These are phyloP conservation scores for Microctenopoma steveboyesi DNA, from an alignment of 2,797 vertebrate genomes.

Conservation along the genomic window DNA sequence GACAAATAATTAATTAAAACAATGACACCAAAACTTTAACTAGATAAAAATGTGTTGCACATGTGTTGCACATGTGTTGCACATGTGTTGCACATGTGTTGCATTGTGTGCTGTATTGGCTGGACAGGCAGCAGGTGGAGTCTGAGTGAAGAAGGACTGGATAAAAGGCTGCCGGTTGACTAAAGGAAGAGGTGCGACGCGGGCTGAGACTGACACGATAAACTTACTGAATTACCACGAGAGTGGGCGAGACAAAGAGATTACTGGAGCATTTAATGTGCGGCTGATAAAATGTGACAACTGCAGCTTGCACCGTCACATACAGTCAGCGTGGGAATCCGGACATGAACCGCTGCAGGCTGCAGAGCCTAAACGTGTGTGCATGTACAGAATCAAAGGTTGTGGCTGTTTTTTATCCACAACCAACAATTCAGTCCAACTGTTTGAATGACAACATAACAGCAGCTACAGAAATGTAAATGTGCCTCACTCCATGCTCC, in stretches of 20 bases:
- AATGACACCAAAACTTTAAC: too few species aligned
- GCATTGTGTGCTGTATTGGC: too few species aligned
- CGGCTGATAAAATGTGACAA: constrained; percentile 30
- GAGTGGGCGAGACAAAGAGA: neutral
- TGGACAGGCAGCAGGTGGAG: constrained; percentile 21
- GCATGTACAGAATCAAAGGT: constrained; percentile 73
- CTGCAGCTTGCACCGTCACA: constrained; percentile 73
- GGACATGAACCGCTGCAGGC: constrained; percentile 41
- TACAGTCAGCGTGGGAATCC: constrained; percentile 69
- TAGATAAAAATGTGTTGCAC: too few species aligned
- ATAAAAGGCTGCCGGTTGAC: neutral
- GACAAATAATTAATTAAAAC: too few species aligned
- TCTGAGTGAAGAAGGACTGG: neutral
- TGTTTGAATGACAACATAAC: too few species aligned
- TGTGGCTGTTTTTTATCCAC: too few species aligned
- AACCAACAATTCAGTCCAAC: too few species aligned
- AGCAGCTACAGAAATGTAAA: too few species aligned
- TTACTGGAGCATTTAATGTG: constrained; percentile 55
- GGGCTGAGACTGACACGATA: neutral
- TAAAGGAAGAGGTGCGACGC: neutral
- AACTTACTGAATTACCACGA: constrained; percentile 4
- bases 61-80: too few species aligned
- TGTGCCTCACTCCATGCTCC: too few species aligned
- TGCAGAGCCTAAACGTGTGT: constrained; percentile 50
- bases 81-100: too few species aligned